These are phyloP conservation scores for Telmatherina bonti DNA, from an alignment of 2,797 vertebrate genomes.

Conservation along the genomic window DNA sequence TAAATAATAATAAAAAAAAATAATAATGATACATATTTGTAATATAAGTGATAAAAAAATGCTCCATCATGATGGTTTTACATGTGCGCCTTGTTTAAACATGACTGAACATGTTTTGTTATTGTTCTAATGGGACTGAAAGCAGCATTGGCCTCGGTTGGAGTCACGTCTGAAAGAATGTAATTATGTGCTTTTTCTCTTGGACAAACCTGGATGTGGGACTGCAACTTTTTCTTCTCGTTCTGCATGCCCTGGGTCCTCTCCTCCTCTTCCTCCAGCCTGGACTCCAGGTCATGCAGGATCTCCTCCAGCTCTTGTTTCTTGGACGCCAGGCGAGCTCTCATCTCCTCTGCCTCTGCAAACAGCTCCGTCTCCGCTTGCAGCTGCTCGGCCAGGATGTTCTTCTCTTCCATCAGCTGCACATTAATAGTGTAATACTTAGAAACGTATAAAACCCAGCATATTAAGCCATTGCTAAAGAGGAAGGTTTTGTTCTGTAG, in stretches of 20 bases:
- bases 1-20: too few species aligned
- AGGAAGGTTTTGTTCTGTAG: accelerated
- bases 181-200: not conserved
- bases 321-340: conserved; percentile 94
- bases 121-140: too few species aligned
- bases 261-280: conserved; percentile 98
- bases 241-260: conserved; percentile 91
- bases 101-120: too few species aligned
- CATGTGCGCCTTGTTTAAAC: too few species aligned
- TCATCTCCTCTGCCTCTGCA: conserved; percentile 99
- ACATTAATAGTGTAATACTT: conserved; percentile 4
- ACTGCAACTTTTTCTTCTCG: conserved; percentile 99
- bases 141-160: too few species aligned
- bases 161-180: not conserved
- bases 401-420: conserved; percentile 96
- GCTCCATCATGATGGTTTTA: too few species aligned
- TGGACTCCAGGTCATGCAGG: conserved; percentile 95
- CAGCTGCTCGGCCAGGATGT: conserved; percentile 96
- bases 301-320: conserved; percentile 99
- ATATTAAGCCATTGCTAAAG: not conserved
- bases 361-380: conserved; percentile 99
- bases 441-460: not conserved
- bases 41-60: too few species aligned
- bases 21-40: too few species aligned
- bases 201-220: conserved; percentile 90